phyloP scores from a whole-genome alignment of 2,888 invertebrate species.

The Noctua fimbriata region DNA sequence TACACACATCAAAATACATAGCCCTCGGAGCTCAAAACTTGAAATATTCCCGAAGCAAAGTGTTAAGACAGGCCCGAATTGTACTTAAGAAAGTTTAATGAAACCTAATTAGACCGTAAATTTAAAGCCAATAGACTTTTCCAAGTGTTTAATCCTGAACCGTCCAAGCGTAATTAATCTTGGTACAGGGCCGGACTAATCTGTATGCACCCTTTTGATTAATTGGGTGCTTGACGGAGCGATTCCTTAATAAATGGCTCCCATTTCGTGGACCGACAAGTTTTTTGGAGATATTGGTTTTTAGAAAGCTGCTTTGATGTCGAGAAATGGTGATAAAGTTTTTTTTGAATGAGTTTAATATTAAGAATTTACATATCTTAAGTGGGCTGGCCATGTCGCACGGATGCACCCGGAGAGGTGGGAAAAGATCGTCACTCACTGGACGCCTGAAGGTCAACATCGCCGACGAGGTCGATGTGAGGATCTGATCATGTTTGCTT shows the following conservation, averaged over 20 bases:
- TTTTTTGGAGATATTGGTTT: conserved; percentile 59
- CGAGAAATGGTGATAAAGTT: background rate
- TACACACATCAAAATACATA: conserved; percentile 21
- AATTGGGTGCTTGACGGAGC: conserved; percentile 57
- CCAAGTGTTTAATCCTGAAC: conserved; percentile 76
- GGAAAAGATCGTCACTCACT: no score
- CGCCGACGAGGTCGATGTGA: no score
- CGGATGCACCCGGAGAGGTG: no score
- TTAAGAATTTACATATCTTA: background rate
- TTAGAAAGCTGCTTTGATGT: conserved; percentile 32
- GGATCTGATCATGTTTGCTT: no score
- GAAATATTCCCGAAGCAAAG: conserved; percentile 55
- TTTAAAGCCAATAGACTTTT: conserved; percentile 79
- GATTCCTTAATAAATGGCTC: conserved; percentile 64
- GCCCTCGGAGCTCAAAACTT: conserved; percentile 50
- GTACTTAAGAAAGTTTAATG: conserved; percentile 74
- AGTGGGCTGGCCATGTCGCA: no score
- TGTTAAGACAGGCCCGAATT: conserved; percentile 64
- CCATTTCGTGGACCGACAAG: conserved; percentile 54
- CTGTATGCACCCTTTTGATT: conserved; percentile 64
- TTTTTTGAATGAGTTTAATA: background rate
- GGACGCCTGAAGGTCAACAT: no score
- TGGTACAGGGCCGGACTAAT: conserved; percentile 65
- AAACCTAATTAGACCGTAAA: conserved; percentile 79
- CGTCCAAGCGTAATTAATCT: conserved; percentile 76